phyloP scores from a whole-genome alignment of 1,140 invertebrate species.

The Ganaspis sp. region DNA sequence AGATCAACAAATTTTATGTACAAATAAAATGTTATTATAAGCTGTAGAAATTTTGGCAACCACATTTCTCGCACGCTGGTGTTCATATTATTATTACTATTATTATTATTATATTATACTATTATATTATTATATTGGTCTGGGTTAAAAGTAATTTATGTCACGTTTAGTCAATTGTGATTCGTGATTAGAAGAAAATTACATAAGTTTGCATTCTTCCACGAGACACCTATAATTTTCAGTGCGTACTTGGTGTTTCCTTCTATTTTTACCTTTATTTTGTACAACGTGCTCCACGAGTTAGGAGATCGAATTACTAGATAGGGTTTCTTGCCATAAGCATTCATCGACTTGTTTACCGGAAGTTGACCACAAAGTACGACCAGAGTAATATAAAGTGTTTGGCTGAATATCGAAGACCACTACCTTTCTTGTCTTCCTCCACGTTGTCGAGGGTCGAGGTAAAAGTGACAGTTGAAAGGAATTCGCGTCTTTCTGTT shows the following conservation, averaged over 20 bases:
- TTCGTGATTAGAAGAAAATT: no score
- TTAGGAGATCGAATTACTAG: background rate
- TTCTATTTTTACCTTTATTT: background rate
- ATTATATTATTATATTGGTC: no score
- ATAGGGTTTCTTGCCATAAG: background rate
- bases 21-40: no score
- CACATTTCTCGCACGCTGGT: no score
- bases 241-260: background rate
- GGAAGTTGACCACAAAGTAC: constrained; percentile 14
- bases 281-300: background rate
- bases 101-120: no score
- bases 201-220: no score
- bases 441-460: constrained; percentile 50
- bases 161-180: no score
- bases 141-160: no score
- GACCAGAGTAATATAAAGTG: background rate
- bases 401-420: background rate
- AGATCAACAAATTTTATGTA: no score
- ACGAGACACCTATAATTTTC: no score
- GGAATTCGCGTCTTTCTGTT: constrained; percentile 45
- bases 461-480: constrained; percentile 44
- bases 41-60: no score
- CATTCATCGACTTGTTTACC: background rate
- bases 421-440: constrained; percentile 6
- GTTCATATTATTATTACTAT: no score